phyloP scores from a whole-genome alignment of 2,888 invertebrate species.

The Nomada fabriciana region DNA sequence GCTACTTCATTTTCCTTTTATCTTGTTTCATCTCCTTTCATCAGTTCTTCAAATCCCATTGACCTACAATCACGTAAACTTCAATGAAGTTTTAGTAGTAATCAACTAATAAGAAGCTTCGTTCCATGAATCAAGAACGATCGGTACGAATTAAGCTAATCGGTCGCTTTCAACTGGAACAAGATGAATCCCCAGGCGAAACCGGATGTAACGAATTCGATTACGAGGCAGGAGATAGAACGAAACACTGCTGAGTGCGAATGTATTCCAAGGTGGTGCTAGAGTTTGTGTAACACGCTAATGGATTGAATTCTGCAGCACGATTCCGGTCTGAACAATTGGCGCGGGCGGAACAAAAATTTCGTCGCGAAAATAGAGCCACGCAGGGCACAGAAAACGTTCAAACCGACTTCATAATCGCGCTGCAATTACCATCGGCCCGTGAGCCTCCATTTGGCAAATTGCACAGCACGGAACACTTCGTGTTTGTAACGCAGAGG shows the following conservation, averaged over 20 bases:
- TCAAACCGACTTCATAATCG: constrained; percentile 28
- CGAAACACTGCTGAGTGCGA: neutral
- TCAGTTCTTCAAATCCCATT: too few species aligned
- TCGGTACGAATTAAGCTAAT: constrained; percentile 20
- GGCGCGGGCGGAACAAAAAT: neutral
- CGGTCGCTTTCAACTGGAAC: constrained; percentile 25
- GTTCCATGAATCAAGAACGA: neutral
- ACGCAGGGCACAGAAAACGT: neutral
- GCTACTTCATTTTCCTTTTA: too few species aligned
- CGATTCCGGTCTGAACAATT: constrained; percentile 20
- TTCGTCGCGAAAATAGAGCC: neutral
- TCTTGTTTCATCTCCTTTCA: neutral
- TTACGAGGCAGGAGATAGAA: constrained; percentile 4
- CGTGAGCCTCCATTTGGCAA: constrained; percentile 41
- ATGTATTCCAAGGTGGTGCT: neutral
- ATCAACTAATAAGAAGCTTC: neutral
- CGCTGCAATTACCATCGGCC: constrained; percentile 23
- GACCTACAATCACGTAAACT: neutral
- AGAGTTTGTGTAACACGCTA: constrained; percentile 31
- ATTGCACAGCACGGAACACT: constrained; percentile 28
- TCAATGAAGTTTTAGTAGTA: constrained; percentile 1
- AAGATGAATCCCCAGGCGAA: constrained; percentile 16
- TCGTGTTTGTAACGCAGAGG: constrained; percentile 12
- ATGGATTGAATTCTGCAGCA: constrained; percentile 43
- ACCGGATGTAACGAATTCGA: constrained; percentile 11